Conservation (phyloP, 2,888 invertebrate species). For the Xestia sexstrigata region DNA sequence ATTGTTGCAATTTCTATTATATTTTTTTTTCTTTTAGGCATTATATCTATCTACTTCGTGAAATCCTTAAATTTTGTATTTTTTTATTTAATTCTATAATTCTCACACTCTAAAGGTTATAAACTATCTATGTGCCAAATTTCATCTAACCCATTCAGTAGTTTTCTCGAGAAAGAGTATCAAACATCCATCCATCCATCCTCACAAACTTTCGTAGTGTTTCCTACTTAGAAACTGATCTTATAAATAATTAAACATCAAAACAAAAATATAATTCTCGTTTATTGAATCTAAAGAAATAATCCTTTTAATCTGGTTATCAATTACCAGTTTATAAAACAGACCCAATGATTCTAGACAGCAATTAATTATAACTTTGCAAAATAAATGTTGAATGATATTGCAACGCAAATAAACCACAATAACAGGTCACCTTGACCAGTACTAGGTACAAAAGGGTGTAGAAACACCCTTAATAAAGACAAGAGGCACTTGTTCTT, state of each 20-base stretch:
- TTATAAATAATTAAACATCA: background rate
- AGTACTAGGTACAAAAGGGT: background rate
- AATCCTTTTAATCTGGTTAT: background rate
- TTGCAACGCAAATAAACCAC: background rate
- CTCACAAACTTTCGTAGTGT: background rate
- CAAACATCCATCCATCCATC: no score
- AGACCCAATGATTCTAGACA: no score
- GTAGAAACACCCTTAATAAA: background rate
- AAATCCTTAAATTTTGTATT: background rate
- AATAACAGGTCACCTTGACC: background rate
- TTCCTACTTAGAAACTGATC: background rate
- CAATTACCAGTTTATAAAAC: background rate
- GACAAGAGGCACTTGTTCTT: background rate
- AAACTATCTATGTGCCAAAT: no score
- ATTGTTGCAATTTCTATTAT: background rate
- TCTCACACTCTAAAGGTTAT: no score
- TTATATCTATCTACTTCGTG: background rate
- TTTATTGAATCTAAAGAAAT: background rate
- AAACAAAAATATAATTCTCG: background rate
- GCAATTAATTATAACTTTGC: background rate
- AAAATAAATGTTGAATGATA: background rate
- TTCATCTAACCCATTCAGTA: no score
- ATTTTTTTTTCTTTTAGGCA: background rate
- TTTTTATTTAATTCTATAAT: no score
- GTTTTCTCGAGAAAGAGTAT: no score